Base-by-base conservation (phyloP, 2,113 vertebrate species). In the Archilochus colubris region DNA sequence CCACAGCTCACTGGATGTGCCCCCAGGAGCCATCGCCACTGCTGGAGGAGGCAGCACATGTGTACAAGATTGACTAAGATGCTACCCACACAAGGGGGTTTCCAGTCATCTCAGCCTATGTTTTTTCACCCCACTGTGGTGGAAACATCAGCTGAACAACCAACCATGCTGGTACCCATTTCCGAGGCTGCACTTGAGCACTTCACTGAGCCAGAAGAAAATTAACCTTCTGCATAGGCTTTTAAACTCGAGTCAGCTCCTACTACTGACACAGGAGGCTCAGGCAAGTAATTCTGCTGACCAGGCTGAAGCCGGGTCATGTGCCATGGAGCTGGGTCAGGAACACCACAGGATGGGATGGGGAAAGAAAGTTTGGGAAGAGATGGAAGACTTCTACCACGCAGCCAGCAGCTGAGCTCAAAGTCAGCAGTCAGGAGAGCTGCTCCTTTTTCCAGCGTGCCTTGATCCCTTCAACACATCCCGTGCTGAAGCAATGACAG, bases 11-110 rank as follows among this genome's bases (percentile, higher is more conserved):
- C 20, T 28, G 25, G 33, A 59, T 21, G 16, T 15, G 8, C 25
- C 50, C 36, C 28, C 48, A 48, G 38, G 70, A 80, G 44, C 17
- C 63, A 80, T 1, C 6, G 1, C 33, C 9, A 1, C 28, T 31
- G 58, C 10, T 5, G 1, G 54, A 0, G 0, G 9, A 77, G 72
- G 38, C 40, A 17, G 55, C 25, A 30, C 0, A 0, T 19, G 36
- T 54, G 22, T 28, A 86, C 36, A 0, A 2, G 70, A 23, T 76
- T 30, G 8, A 43, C 2, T 86, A 67, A 59, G 75, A 63, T 12
- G 31, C 33, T 68, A 51, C 14, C 44, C 58, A 38, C 31, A 7
- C 31, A 12, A 53, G 46, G 1, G 7, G n/a, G 27, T 13, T 44
- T 24, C 40, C 25, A 38, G 22, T 21, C 44, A 23, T 5, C 20